Evolutionary conservation across 2,888 invertebrate genomes (phyloP), one percentile per base, ranked within the genome.

Genomic region (Syritta pipiens): DNA sequence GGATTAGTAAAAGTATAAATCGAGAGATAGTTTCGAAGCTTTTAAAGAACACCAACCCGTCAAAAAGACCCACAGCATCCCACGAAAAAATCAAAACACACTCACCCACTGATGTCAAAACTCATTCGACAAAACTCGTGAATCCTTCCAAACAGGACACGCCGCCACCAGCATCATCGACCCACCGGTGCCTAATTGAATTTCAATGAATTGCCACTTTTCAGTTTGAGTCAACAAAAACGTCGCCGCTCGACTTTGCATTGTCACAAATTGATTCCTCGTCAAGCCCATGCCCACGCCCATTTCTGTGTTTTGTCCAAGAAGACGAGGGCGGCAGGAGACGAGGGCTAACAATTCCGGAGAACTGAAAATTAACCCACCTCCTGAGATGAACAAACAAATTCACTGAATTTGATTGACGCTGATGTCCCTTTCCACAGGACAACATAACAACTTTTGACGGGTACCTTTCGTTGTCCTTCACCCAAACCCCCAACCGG

Each of bases 131-230:
- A 14, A 44, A 57, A 57, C 19, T 57, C 19, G 20, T 26, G 46
- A 32, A 51, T 44, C 37, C 48, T 12, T 20, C 12, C 49, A n/a
- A n/a, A n/a, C n/a, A n/a, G n/a, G n/a, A n/a, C 22, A 57, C 65
- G 42, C 22, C 28, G 42, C 37, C 12, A 48, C 10, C 14, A 28
- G 30, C 55, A 48, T 71, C 71, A 32, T 55, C 65, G 10, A 9
- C 48, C 14, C 4, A 22, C 37, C 19, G 26, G 24, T 10, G 12
- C 51, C 60, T 79, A 79, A 79, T 79, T 74, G 68, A 68, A 74
- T 74, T 74, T 30, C 67, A 74, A 79, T 79, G 67, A 74, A 74
- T 68, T 62, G 57, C 57, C 57, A 67, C 44, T 79, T 74, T 62
- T 46, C 35, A 71, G 46, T 67, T 22, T 9, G 12, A 20, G 44